Evolutionary conservation across 2,888 invertebrate species (phyloP).

Genomic region (Chorisops tibialis): DNA sequence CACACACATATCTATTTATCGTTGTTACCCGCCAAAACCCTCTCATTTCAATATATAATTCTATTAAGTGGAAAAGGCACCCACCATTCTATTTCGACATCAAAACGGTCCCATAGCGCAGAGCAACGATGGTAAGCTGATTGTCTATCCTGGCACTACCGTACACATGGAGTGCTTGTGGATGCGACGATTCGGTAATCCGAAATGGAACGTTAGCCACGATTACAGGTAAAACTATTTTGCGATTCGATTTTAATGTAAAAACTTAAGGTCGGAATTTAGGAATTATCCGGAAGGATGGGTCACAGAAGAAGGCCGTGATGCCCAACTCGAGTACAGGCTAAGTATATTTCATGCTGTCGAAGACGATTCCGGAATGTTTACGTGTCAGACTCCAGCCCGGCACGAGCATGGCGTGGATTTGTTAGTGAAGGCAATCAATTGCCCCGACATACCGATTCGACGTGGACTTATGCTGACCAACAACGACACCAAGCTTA

Average conservation of each 20-base stretch:
- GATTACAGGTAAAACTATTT: constrained; percentile 52
- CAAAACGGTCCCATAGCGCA: constrained; percentile 81
- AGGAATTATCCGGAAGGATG: constrained; percentile 76
- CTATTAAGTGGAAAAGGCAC: constrained; percentile 73
- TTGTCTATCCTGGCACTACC: constrained; percentile 81
- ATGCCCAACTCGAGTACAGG: constrained; percentile 74
- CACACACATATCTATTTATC: background rate
- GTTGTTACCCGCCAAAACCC: no score
- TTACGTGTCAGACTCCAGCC: constrained; percentile 82
- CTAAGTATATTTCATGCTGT: constrained; percentile 77
- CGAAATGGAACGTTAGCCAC: constrained; percentile 77
- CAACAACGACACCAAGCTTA: constrained; percentile 68
- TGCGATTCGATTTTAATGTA: background rate
- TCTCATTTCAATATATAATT: constrained; percentile 12
- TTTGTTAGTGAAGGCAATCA: constrained; percentile 75
- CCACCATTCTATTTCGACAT: constrained; percentile 78
- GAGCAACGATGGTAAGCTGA: constrained; percentile 78
- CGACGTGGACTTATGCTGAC: constrained; percentile 71
- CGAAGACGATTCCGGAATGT: constrained; percentile 79
- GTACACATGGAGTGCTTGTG: constrained; percentile 86
- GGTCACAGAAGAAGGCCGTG: constrained; percentile 76
- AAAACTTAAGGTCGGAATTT: constrained; percentile 27
- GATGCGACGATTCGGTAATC: constrained; percentile 81
- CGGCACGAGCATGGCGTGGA: constrained; percentile 77
- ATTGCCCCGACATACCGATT: constrained; percentile 71